Conservation (phyloP, 2,113 vertebrate species). For the Phoxinus phoxinus region DNA sequence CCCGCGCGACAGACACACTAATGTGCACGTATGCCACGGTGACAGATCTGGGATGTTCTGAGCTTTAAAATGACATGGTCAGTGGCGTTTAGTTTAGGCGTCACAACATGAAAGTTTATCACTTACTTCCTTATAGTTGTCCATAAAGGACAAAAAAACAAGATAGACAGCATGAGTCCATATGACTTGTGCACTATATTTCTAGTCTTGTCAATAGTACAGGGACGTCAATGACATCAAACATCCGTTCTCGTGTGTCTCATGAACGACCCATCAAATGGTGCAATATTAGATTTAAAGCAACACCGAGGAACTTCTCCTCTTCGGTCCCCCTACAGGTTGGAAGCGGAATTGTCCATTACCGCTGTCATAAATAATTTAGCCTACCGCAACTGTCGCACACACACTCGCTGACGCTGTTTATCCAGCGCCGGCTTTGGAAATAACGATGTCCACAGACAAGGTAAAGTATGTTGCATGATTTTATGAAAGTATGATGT, state of each 20-base stretch:
- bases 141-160: not conserved
- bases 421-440: too few relatives aligned
- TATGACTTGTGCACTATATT: not conserved
- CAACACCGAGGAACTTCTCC: too few relatives aligned
- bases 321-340: too few relatives aligned
- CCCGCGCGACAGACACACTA: slow-evolving; percentile 14
- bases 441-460: too few relatives aligned
- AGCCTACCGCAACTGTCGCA: too few relatives aligned
- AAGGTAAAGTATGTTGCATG: too few relatives aligned
- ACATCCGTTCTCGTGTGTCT: not conserved
- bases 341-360: too few relatives aligned
- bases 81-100: not conserved
- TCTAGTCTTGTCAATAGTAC: not conserved
- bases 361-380: too few relatives aligned
- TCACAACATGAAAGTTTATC: not conserved
- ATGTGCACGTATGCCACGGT: slow-evolving; percentile 44
- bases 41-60: slow-evolving; percentile 26
- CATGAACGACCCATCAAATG: not conserved
- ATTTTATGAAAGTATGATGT: too few relatives aligned
- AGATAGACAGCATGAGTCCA: not conserved
- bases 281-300: too few relatives aligned
- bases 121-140: not conserved
- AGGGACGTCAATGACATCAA: not conserved
- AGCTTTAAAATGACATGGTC: not conserved
- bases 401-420: too few relatives aligned